phyloP scores from a whole-genome alignment of 2,113 vertebrate species.

The Ailuropoda melanoleuca region DNA sequence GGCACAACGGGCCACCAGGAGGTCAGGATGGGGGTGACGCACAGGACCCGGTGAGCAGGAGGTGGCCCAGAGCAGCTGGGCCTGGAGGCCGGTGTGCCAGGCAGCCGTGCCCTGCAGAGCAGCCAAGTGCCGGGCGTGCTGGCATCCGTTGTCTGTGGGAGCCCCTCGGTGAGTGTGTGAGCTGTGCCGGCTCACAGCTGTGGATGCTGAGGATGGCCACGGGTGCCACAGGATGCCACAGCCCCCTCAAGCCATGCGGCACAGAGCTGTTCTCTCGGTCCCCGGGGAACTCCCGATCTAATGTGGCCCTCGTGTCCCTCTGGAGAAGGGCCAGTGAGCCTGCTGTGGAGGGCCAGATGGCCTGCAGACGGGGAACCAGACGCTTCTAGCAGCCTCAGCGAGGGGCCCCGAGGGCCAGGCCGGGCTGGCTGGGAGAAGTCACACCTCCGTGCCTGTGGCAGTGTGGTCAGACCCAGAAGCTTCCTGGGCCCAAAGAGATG shows the following conservation, averaged over 20 bases:
- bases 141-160: neutral
- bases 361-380: constrained; percentile 28
- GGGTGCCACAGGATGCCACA: neutral
- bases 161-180: neutral
- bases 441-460: neutral
- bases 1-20: neutral
- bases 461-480: neutral
- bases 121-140: neutral
- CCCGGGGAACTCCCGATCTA: constrained; percentile 22
- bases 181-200: neutral
- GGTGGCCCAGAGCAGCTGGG: neutral
- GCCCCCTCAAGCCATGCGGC: neutral
- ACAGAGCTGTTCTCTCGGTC: neutral
- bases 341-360: constrained; percentile 52
- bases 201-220: neutral
- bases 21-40: neutral
- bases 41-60: neutral
- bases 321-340: constrained; percentile 53
- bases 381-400: neutral
- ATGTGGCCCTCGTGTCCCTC: neutral
- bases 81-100: neutral
- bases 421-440: neutral
- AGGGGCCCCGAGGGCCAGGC: neutral
- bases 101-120: neutral
- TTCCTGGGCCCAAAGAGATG: neutral